Base-by-base conservation (phyloP, 2,797 vertebrate genomes). In the Hylomyscus alleni region DNA sequence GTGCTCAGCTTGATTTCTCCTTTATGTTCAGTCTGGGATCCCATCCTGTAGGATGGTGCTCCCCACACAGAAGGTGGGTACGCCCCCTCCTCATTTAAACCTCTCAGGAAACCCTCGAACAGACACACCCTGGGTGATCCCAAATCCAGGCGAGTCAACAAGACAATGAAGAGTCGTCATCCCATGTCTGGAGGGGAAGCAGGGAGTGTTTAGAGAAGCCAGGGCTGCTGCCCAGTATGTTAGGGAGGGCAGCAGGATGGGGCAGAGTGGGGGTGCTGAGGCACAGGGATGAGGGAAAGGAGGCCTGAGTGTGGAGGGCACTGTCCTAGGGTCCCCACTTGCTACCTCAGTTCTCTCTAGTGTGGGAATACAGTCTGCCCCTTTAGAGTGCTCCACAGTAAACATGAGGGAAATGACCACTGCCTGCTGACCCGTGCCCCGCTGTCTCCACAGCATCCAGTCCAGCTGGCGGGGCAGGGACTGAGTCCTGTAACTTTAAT, bases 391-490 rank as follows among this genome's bases (percentile, higher is more conserved):
- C 52, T 94, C 24, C 3, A 13, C 4, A 13, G 1, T 52, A 29
- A n/a, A 34, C 0, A 1, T 0, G 0, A 24, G 54, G 15, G 58
- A 14, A 37, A 9, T 1, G 47, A 72, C 37, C 40, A 4, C 34
- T 31, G n/a, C n/a, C 2, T 24, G 26, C 13, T 83, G 31, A 26
- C 34, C 12, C 2, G 0, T 47, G 15, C 12, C n/a, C 20, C 31
- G 58, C 26, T 40, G 52, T n/a, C 15, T 31, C 26, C 3, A 6
- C 7, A 52, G 8, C 44, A 22, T 60, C 29, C 22, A 26, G 37
- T 7, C 7, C 19, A 12, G 54, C 13, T 14, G 40, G 20, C 0
- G 12, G 12, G 29, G 13, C 1, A 14, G 65, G 65, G 31, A 65
- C 29, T 29, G 12, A 29, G 4, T 67, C 31, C 29, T 67, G 65